Evolutionary conservation across 2,113 vertebrate species (phyloP).

Genomic region (Entomyzon cyanotis): DNA sequence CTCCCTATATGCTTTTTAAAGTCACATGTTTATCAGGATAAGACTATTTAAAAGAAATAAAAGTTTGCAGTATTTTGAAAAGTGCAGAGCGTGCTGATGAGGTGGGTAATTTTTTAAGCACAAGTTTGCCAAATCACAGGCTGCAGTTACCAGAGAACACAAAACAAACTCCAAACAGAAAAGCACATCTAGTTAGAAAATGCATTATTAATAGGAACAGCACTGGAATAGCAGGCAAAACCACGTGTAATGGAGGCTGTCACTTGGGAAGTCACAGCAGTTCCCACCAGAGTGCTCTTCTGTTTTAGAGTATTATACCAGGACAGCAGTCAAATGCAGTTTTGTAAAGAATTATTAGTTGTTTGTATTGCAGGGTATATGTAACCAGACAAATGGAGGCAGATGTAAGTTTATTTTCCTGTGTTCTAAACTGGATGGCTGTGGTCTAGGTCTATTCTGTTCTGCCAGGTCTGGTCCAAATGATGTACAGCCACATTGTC

Average conservation of each 20-base stretch:
- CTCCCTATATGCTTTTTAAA: background rate
- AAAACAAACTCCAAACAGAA: constrained; percentile 36
- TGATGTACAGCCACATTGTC: background rate
- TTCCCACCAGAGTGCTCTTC: background rate
- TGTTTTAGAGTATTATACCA: background rate
- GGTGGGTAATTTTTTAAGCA: accelerated
- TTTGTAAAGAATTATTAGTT: background rate
- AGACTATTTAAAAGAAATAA: background rate
- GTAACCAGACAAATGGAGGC: background rate
- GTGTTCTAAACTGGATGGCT: background rate
- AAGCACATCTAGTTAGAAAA: background rate
- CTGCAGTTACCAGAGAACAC: background rate
- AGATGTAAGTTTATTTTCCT: background rate
- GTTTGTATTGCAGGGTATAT: background rate
- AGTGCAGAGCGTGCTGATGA: background rate
- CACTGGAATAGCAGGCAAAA: background rate
- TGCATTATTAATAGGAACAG: constrained; percentile 4
- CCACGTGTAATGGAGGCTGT: background rate
- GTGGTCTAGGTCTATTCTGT: background rate
- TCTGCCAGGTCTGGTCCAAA: background rate
- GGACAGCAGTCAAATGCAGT: background rate
- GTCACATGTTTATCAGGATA: background rate
- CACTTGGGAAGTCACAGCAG: background rate
- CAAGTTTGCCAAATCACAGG: background rate
- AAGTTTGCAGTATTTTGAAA: background rate